These are phyloP conservation scores for Toxostoma redivivum DNA, from an alignment of 2,113 vertebrate species.

Conservation along the genomic window DNA sequence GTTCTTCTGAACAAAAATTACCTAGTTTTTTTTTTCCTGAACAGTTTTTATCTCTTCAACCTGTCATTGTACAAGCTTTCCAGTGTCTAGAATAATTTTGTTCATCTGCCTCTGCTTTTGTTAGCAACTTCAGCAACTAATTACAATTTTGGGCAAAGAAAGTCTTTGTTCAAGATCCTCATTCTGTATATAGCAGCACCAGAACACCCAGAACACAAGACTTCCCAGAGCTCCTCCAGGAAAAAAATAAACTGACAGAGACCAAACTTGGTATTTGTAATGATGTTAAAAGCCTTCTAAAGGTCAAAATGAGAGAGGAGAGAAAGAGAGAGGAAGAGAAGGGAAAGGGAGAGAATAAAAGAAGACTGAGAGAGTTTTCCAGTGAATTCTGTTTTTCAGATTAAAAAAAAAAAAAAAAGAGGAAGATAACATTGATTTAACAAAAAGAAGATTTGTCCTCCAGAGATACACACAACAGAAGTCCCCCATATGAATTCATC, in stretches of 20 bases:
- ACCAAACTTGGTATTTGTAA: background rate
- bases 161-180: slow-evolving; percentile 28
- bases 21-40: background rate
- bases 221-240: background rate
- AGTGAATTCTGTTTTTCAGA: background rate
- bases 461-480: background rate
- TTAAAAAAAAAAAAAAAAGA: background rate
- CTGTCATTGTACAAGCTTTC: slow-evolving; percentile 22
- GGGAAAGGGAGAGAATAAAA: background rate
- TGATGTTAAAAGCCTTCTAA: background rate
- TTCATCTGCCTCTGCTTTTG: slow-evolving; percentile 31
- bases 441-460: background rate
- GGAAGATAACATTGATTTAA: background rate
- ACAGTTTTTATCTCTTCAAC: background rate
- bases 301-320: background rate
- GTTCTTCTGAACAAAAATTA: background rate
- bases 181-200: background rate
- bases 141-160: slow-evolving; percentile 37
- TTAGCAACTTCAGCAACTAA: slow-evolving; percentile 44
- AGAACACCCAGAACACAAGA: slow-evolving; percentile 36
- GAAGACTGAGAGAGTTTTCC: background rate
- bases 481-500: background rate
- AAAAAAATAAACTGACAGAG: background rate
- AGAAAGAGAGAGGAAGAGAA: background rate
- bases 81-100: slow-evolving; percentile 24